Base-by-base conservation (phyloP, 2,888 invertebrate species). In the Lordiphosa fenestrarum region DNA sequence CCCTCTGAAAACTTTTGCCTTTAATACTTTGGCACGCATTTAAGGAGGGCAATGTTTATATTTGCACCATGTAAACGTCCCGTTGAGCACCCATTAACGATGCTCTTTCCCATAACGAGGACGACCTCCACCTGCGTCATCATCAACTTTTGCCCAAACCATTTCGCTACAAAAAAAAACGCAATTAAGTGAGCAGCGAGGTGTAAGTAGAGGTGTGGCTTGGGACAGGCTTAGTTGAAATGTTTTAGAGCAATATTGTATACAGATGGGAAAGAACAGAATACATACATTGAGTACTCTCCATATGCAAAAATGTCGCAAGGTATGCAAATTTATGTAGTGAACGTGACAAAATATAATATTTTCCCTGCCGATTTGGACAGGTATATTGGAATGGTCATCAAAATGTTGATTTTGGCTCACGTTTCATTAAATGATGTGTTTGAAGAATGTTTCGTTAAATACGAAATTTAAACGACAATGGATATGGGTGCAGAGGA, bases 151-250 rank as follows among this genome's bases (percentile, higher is more conserved):
- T 50, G 30, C 48, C 37, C 38, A 52, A 53, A 66, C 51, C 48
- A 49, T 37, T 56, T 33, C 46, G 30, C 51, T 56, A 4, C 25
- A 47, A 47, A 33, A 39, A 25, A 54, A 52, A 54, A 39, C 50
- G 54, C 57, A 80, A 75, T 72, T 80, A 72, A 47, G 44, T 41
- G 46, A 63, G 37, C 61, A 30, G 44, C 33, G 15, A 19, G 33
- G 33, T 19, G 33, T 44, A 33, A 33, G 30, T 33, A 44, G 44
- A 30, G 15, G 33, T 44, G 13, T 33, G 6, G 44, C 44, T 44
- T 33, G 44, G 44, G 15, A 15, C 10, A 15, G 44, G 33, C 10
- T 33, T 44, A 44, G 44, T 44, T 44, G 19, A 44, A 44, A 15
- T 33, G 30, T 9, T 30, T 30, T 1, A 30, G 30, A 30, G 30